These are phyloP conservation scores for Phrynosoma platyrhinos DNA, from an alignment of 2,113 vertebrate species.

Conservation along the genomic window DNA sequence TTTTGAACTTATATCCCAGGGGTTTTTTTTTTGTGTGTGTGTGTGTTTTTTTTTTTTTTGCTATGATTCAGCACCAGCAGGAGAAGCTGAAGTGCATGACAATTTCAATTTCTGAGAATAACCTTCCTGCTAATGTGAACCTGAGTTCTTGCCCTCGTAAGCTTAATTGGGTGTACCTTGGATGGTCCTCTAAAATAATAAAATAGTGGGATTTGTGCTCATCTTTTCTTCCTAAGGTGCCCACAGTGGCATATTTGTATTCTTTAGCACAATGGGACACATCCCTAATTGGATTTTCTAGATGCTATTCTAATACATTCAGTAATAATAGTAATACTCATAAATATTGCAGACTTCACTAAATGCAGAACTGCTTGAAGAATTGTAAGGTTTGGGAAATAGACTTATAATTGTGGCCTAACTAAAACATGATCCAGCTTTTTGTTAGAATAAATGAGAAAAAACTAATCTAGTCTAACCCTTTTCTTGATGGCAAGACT, in stretches of 20 bases:
- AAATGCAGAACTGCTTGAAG: not conserved
- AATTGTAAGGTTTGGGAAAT: not conserved
- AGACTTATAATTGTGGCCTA: not conserved
- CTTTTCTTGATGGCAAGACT: not conserved
- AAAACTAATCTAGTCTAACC: not conserved
- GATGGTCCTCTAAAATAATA: constrained; percentile 34
- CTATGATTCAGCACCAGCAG: constrained; percentile 2
- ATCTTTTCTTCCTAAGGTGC: constrained; percentile 12
- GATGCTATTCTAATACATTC: constrained; percentile 12
- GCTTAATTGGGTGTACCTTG: constrained; percentile 26
- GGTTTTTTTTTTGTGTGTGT: too few relatives aligned
- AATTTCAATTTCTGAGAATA: constrained; percentile 24
- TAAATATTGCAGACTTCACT: constrained; percentile 9
- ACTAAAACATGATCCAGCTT: not conserved
- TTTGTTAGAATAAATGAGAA: not conserved
- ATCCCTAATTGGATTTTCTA: constrained; percentile 25
- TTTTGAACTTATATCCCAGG: not conserved
- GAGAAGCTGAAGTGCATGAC: not conserved
- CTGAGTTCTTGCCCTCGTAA: constrained; percentile 29
- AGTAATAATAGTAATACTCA: constrained; percentile 10
- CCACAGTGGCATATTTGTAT: constrained; percentile 35
- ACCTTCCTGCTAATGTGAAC: constrained; percentile 18
- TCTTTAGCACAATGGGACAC: constrained; percentile 33
- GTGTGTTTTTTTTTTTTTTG: too few relatives aligned
- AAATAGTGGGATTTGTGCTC: constrained; percentile 24